Evolutionary conservation across 1,140 invertebrate species (phyloP).

Genomic region (Brachionus rubens): DNA sequence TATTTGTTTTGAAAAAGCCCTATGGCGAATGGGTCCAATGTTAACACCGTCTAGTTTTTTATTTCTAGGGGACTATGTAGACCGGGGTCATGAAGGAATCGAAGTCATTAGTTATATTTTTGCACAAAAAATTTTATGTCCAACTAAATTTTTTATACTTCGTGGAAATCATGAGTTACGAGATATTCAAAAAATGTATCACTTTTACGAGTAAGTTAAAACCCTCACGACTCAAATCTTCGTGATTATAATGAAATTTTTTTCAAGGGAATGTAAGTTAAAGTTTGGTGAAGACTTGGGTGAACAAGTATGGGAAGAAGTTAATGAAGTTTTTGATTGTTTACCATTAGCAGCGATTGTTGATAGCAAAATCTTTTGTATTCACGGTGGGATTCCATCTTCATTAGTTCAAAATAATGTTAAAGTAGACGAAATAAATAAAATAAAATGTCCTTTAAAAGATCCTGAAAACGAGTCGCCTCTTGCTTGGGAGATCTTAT

Average conservation of each 20-base stretch:
- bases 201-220: conserved; percentile 66
- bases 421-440: conserved; percentile 47
- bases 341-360: conserved; percentile 54
- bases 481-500: conserved; percentile 71
- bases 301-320: conserved; percentile 68
- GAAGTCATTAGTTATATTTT: conserved; percentile 68
- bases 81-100: conserved; percentile 65
- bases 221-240: background rate
- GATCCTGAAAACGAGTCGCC: conserved; percentile 59
- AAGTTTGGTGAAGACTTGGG: conserved; percentile 65
- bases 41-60: conserved; percentile 66
- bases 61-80: conserved; percentile 68
- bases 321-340: conserved; percentile 70
- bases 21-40: conserved; percentile 65
- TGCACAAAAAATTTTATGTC: conserved; percentile 66
- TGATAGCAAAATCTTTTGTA: conserved; percentile 65
- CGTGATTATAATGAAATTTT: background rate
- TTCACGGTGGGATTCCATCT: conserved; percentile 72
- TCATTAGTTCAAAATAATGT: conserved; percentile 52
- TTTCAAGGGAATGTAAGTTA: conserved; percentile 63
- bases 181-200: conserved; percentile 69
- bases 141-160: conserved; percentile 62
- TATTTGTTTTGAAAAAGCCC: conserved; percentile 65
- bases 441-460: conserved; percentile 49
- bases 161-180: conserved; percentile 69